These are phyloP conservation scores for Athalia circularis DNA, from an alignment of 2,888 invertebrate genomes.

Conservation along the genomic window DNA sequence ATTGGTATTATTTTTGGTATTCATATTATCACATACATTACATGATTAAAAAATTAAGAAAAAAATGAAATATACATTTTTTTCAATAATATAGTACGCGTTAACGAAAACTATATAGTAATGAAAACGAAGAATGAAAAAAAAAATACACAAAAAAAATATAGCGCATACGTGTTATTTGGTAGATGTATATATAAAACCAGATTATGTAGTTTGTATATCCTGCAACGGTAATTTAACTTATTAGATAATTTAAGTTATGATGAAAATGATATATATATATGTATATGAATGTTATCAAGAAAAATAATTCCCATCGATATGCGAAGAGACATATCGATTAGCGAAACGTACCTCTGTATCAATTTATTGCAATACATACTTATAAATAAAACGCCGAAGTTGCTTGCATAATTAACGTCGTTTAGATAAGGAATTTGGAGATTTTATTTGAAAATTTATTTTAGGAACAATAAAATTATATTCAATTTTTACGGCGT, in stretches of 20 bases:
- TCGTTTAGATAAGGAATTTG: neutral
- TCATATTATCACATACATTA: neutral
- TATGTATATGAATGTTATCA: neutral
- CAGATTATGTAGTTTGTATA: slow-evolving; percentile 52
- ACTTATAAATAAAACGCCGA: neutral
- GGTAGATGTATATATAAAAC: slow-evolving; percentile 58
- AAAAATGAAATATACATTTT: slow-evolving; percentile 51
- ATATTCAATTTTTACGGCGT: too few species aligned
- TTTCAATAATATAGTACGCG: slow-evolving; percentile 28
- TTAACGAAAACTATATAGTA: slow-evolving; percentile 45
- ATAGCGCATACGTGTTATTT: slow-evolving; percentile 58
- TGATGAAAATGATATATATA: slow-evolving; percentile 6
- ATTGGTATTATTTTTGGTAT: slow-evolving; percentile 16
- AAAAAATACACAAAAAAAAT: slow-evolving; percentile 4
- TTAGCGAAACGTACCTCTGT: slow-evolving; percentile 7
- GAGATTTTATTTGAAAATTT: too few species aligned
- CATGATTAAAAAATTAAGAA: slow-evolving; percentile 52
- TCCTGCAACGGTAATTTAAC: slow-evolving; percentile 34
- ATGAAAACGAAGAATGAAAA: slow-evolving; percentile 18
- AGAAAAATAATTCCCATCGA: slow-evolving; percentile 9
- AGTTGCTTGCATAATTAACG: neutral
- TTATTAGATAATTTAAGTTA: slow-evolving; percentile 27
- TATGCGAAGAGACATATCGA: slow-evolving; percentile 15
- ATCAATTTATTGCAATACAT: slow-evolving; percentile 15
- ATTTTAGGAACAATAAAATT: too few species aligned